Evolutionary conservation across 2,113 vertebrate genomes (phyloP).

Genomic region (Deroptyus accipitrinus): DNA sequence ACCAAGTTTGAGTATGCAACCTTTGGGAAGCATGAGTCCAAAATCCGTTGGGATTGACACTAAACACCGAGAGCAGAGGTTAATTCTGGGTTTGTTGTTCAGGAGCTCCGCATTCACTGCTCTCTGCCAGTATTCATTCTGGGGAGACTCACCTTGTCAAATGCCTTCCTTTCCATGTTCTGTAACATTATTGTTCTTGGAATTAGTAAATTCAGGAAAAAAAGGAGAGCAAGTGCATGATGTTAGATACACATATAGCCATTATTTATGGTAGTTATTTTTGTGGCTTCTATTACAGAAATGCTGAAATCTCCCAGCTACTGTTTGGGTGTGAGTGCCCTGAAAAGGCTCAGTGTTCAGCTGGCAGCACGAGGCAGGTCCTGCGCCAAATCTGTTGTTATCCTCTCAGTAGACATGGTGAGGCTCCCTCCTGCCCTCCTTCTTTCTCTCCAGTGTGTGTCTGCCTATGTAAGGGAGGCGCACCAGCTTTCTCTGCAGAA

Average conservation of each 20-base stretch:
- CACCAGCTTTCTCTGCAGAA: neutral
- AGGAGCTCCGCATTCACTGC: neutral
- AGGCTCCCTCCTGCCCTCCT: neutral
- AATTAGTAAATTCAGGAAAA: neutral
- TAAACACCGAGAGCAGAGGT: neutral
- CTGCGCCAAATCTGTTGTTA: neutral
- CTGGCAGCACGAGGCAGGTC: neutral
- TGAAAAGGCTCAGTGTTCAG: neutral
- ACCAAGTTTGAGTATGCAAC: neutral
- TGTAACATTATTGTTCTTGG: neutral
- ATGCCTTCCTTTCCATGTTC: neutral
- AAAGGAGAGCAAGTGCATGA: neutral
- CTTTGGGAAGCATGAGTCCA: neutral
- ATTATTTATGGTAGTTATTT: neutral
- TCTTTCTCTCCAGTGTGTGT: neutral
- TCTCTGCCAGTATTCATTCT: accelerated
- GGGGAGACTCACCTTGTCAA: neutral
- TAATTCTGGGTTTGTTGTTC: neutral
- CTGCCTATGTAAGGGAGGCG: neutral
- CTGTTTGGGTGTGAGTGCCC: neutral
- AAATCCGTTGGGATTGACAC: neutral
- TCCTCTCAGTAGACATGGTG: neutral
- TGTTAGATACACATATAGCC: neutral
- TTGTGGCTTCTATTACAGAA: neutral
- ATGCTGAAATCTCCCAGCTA: neutral